These are phyloP conservation scores for Melitaea athalia DNA, from an alignment of 2,888 invertebrate genomes.

Conservation along the genomic window DNA sequence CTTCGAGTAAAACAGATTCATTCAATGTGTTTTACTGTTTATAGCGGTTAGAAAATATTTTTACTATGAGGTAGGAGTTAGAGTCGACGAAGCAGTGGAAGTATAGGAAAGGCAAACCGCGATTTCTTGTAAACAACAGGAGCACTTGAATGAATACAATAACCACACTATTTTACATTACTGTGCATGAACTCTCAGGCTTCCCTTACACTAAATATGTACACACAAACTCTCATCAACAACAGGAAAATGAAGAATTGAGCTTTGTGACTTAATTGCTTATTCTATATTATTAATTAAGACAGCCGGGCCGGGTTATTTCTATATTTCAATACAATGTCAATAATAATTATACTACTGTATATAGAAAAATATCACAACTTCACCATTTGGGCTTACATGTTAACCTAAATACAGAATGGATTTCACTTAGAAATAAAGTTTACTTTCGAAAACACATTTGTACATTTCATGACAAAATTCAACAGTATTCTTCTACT, in stretches of 20 bases:
- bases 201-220: constrained; percentile 80
- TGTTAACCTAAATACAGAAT: constrained; percentile 78
- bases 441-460: constrained; percentile 80
- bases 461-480: constrained; percentile 82
- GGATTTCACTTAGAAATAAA: constrained; percentile 75
- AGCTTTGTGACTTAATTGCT: constrained; percentile 73
- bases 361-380: constrained; percentile 78
- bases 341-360: constrained; percentile 49
- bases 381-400: constrained; percentile 74
- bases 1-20: background rate
- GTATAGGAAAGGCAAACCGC: constrained; percentile 17
- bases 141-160: constrained; percentile 57
- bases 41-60: background rate
- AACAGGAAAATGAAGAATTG: constrained; percentile 71
- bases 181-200: constrained; percentile 70
- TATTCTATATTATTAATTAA: constrained; percentile 54
- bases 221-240: constrained; percentile 77
- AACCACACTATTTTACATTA: constrained; percentile 63
- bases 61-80: constrained; percentile 38
- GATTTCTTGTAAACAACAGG: constrained; percentile 34
- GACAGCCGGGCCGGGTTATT: constrained; percentile 58
- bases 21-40: background rate
- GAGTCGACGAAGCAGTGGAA: constrained; percentile 49
- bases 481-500: constrained; percentile 81
- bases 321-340: constrained; percentile 51